Evolutionary conservation across 2,888 invertebrate species (phyloP).

Genomic region (Pecten maximus): DNA sequence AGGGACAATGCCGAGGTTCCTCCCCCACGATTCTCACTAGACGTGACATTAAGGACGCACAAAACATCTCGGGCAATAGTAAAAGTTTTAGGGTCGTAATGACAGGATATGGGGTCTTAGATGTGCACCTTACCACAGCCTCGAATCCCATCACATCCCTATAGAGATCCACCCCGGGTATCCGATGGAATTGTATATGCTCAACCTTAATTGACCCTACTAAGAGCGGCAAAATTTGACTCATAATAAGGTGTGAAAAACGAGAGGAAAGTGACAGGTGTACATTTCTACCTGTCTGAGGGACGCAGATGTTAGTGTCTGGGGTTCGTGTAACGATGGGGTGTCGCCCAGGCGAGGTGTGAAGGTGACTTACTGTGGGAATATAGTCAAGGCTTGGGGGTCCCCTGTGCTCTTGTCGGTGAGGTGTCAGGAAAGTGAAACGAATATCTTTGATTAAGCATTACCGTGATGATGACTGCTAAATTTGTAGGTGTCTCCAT

Average conservation of each 20-base stretch:
- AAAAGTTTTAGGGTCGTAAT: constrained; percentile 32
- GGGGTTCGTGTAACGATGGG: constrained; percentile 14
- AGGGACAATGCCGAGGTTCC: neutral
- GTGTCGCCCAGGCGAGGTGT: neutral
- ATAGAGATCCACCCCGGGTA: neutral
- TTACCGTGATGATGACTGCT: neutral
- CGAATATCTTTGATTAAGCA: constrained; percentile 22
- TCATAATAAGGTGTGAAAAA: constrained; percentile 45
- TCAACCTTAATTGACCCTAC: constrained; percentile 47
- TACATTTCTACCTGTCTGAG: constrained; percentile 49
- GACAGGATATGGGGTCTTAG: neutral
- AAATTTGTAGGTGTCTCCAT: constrained; percentile 26
- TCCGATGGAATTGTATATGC: neutral
- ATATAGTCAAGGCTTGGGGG: neutral
- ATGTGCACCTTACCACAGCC: neutral
- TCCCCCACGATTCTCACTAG: neutral
- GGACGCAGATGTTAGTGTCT: constrained; percentile 22
- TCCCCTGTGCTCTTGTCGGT: neutral
- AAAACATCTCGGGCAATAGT: neutral
- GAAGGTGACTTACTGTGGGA: constrained; percentile 33
- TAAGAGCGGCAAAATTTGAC: constrained; percentile 39
- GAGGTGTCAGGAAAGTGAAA: constrained; percentile 28
- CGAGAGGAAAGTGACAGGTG: constrained; percentile 55
- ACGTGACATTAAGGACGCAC: neutral
- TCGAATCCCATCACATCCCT: neutral